phyloP scores from a whole-genome alignment of 1,140 invertebrate species.

The Drosophila saltans region DNA sequence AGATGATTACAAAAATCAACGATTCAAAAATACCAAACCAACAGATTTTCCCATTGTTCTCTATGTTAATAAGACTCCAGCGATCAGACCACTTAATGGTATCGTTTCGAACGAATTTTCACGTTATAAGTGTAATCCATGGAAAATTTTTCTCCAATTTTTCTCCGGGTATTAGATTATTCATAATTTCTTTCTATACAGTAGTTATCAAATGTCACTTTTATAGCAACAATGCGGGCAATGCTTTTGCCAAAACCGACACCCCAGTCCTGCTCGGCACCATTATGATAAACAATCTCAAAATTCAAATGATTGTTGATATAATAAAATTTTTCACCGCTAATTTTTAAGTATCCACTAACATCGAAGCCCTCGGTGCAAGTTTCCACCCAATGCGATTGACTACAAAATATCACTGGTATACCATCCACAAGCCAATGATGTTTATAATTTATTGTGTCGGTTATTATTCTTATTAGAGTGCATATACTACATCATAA shows the following conservation, averaged over 20 bases:
- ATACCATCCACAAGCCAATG: slow-evolving; percentile 4
- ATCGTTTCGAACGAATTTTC: background rate
- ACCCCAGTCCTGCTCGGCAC: slow-evolving; percentile 92
- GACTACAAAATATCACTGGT: background rate
- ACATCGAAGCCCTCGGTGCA: slow-evolving; percentile 98
- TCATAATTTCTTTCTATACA: background rate
- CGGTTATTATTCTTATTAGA: too few species aligned
- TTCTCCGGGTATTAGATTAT: background rate
- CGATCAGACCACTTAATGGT: background rate
- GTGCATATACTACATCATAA: too few species aligned
- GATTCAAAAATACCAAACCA: background rate
- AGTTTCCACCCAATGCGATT: slow-evolving; percentile 79
- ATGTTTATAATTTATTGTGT: slow-evolving; percentile 11
- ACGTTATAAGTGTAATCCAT: slow-evolving; percentile 1
- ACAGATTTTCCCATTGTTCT: background rate
- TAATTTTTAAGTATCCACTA: slow-evolving; percentile 90
- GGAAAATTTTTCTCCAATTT: background rate
- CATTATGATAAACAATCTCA: slow-evolving; percentile 94
- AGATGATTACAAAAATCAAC: background rate
- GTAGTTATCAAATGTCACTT: slow-evolving; percentile 87
- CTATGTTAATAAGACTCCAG: background rate
- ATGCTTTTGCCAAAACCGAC: background rate
- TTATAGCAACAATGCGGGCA: slow-evolving; percentile 90
- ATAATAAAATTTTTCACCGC: slow-evolving; percentile 89
- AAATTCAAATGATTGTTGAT: slow-evolving; percentile 98